Base-by-base conservation (phyloP, 2,113 vertebrate genomes). In the Rhineura floridana region DNA sequence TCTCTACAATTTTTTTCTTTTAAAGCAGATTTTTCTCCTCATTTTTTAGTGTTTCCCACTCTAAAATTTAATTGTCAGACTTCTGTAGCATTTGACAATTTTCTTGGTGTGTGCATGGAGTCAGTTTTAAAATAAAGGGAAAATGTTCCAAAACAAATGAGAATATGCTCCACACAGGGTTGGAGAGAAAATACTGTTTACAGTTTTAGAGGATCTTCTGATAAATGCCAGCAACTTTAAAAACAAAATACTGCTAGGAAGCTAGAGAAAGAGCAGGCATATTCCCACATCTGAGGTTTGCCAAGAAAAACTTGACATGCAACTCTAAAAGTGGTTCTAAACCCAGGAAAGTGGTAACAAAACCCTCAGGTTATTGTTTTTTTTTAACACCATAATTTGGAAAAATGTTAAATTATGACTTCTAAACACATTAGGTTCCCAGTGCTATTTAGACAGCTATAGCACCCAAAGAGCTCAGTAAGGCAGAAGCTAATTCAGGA, bases 251-350 rank as follows among this genome's bases (percentile, higher is more conserved):
- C 6, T n/a, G 25, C 36, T 76, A 15, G 36, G 10, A 76, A 77
- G 21, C 23, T 59, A 7, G 48, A 36, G 36, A 76, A n/a, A 52
- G 36, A 69, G 28, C 69, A 63, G 42, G 10, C 23, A 83, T 76
- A 83, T 83, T 83, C 80, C 48, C 21, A 59, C 10, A 46, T 62
- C n/a, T 83, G 13, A 48, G 17, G 55, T 36, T 39, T 88, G 44
- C 59, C 44, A 88, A 83, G 55, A 63, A 76, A 86, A 88, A 59
- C 23, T 75, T 88, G 69, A 62, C 69, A 82, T 42, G 28, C 70
- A 88, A 50, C 25, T n/a, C 25, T 65, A 48, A 83, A 81, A 88
- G 55, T 50, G 59, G 33, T 10, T 81, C 30, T 62, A 81, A 46
- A 73, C 39, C 36, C 77, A 72, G 79, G 55, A 73, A n/a, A 48